Conservation (phyloP, 2,113 vertebrate genomes). For the Cynoglossus semilaevis region DNA sequence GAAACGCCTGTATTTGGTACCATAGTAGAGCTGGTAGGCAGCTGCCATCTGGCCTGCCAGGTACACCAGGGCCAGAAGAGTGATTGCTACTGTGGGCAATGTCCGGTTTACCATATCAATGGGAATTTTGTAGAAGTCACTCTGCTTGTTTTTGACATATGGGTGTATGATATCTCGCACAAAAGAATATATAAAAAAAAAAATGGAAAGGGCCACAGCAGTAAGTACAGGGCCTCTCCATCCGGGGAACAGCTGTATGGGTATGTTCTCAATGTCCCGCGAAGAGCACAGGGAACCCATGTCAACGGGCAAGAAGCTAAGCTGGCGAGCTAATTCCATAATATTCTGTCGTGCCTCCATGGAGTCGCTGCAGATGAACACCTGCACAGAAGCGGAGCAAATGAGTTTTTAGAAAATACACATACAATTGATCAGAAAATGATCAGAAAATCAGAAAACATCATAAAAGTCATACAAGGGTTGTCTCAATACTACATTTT, state of each 20-base stretch:
- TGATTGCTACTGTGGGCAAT: constrained; percentile 88
- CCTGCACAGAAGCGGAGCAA: constrained; percentile 68
- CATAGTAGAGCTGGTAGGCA: constrained; percentile 85
- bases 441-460: too few species aligned
- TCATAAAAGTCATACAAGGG: too few species aligned
- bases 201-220: constrained; percentile 87
- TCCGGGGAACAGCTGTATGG: constrained; percentile 85
- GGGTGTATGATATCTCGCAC: constrained; percentile 91
- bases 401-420: too few species aligned
- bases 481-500: too few species aligned
- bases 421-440: too few species aligned
- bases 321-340: constrained; percentile 86
- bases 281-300: constrained; percentile 87
- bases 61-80: constrained; percentile 91
- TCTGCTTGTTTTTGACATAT: constrained; percentile 85
- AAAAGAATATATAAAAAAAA: constrained; percentile 95
- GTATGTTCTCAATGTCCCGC: constrained; percentile 90
- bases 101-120: constrained; percentile 96
- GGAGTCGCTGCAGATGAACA: constrained; percentile 92
- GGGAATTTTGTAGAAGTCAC: constrained; percentile 97
- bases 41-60: constrained; percentile 88
- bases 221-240: constrained; percentile 93
- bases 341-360: constrained; percentile 87
- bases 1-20: constrained; percentile 90
- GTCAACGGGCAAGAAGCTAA: constrained; percentile 88